Percentiles rank a stretch among this genome's conserved stretches.
These are phyloP conservation scores for Folsomia candida DNA, from an alignment of 2,888 invertebrate genomes.

Conservation along the genomic window DNA sequence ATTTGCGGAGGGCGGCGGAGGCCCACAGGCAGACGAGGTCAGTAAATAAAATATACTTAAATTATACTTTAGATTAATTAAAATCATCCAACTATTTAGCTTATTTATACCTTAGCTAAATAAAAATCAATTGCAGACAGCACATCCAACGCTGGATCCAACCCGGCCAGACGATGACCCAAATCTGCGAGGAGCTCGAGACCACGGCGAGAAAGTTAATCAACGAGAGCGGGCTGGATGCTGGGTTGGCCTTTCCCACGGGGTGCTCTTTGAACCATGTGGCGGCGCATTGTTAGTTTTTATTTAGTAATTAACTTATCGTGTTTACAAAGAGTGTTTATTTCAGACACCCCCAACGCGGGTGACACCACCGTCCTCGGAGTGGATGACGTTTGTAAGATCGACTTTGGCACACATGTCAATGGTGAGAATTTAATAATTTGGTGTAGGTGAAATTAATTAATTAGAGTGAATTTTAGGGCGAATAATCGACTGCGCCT, in stretches of 20 bases:
- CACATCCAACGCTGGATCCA: conserved; percentile 92
- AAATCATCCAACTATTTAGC: background rate
- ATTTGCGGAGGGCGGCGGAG: conserved; percentile 93
- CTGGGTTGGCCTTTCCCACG: conserved; percentile 93
- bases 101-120: too few species aligned
- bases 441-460: background rate
- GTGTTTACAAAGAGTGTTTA: background rate
- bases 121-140: conserved; percentile 64
- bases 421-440: conserved; percentile 64
- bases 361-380: conserved; percentile 84
- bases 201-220: conserved; percentile 86
- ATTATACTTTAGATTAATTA: background rate
- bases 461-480: conserved; percentile 53
- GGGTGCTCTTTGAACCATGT: conserved; percentile 88
- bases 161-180: conserved; percentile 98
- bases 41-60: background rate
- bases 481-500: conserved; percentile 97
- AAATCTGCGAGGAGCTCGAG: conserved; percentile 96
- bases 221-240: conserved; percentile 85
- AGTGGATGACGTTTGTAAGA: conserved; percentile 97
- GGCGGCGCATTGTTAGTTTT: conserved; percentile 81
- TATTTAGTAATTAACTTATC: background rate
- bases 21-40: conserved; percentile 63
- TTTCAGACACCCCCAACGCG: conserved; percentile 85
- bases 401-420: conserved; percentile 97